These are phyloP conservation scores for Mythimna impura DNA, from an alignment of 2,888 invertebrate species.

Conservation along the genomic window DNA sequence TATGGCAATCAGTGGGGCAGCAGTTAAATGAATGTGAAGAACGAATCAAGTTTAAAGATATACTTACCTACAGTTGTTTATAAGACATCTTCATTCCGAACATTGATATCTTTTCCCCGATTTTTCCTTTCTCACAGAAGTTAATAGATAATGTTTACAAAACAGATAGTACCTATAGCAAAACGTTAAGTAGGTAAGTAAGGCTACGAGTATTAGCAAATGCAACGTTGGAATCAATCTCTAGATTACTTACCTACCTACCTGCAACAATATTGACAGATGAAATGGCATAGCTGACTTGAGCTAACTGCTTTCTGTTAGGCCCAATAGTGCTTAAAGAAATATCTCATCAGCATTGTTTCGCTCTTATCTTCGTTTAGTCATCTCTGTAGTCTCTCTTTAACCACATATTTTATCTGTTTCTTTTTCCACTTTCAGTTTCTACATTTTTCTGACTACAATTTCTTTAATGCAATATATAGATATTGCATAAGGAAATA, in stretches of 20 bases:
- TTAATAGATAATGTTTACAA: conserved; percentile 27
- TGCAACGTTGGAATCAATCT: conserved; percentile 10
- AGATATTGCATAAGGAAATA: too few species aligned
- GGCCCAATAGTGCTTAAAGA: too few species aligned
- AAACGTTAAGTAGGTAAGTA: background rate
- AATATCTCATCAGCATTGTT: too few species aligned
- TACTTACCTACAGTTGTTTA: background rate
- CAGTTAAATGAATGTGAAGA: background rate
- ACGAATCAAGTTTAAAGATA: conserved; percentile 15
- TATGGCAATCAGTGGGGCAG: conserved; percentile 1
- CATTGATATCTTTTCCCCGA: background rate
- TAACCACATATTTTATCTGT: background rate
- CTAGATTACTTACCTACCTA: background rate
- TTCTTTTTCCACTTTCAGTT: too few species aligned
- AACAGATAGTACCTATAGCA: conserved; percentile 12
- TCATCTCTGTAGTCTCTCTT: background rate
- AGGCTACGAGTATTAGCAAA: background rate
- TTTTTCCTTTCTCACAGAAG: background rate
- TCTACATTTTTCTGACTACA: background rate
- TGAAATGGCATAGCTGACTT: background rate
- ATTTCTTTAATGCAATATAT: background rate
- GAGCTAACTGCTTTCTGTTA: background rate
- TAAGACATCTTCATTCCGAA: background rate
- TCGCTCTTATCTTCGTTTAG: background rate
- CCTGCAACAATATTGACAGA: background rate